Conservation (phyloP, 2,797 vertebrate species). For the Parotocinclus haroldoi region DNA sequence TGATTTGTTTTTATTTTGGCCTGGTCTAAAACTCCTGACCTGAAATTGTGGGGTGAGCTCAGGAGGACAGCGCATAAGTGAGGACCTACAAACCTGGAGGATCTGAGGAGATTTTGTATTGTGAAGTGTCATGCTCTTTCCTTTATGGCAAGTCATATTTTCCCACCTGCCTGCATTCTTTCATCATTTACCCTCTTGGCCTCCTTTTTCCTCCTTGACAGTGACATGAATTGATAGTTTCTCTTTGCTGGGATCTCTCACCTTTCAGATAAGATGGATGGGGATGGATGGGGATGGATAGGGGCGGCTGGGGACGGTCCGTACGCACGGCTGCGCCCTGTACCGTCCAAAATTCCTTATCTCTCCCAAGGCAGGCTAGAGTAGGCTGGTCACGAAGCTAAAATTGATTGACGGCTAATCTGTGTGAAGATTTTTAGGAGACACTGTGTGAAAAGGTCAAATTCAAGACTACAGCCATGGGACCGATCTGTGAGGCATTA, state of each 20-base stretch:
- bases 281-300: no score
- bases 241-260: background rate
- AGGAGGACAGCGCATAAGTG: no score
- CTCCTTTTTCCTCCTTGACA: background rate
- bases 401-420: constrained; percentile 30
- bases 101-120: no score
- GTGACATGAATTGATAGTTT: constrained; percentile 16
- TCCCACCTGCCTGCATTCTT: no score
- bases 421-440: constrained; percentile 6
- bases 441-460: constrained; percentile 32
- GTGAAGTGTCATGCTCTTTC: no score
- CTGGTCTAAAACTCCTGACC: no score
- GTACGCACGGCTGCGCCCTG: background rate
- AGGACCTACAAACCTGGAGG: no score
- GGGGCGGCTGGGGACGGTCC: no score
- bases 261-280: constrained; percentile 15
- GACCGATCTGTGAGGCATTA: constrained; percentile 34
- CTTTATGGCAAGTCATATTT: no score
- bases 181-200: no score
- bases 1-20: no score
- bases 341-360: constrained; percentile 19
- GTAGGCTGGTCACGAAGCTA: constrained; percentile 1
- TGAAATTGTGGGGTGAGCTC: no score
- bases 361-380: constrained; percentile 17
- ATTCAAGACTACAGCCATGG: constrained; percentile 18